Evolutionary conservation across 2,888 invertebrate species (phyloP).

Genomic region (Chymomyza procnemis): DNA sequence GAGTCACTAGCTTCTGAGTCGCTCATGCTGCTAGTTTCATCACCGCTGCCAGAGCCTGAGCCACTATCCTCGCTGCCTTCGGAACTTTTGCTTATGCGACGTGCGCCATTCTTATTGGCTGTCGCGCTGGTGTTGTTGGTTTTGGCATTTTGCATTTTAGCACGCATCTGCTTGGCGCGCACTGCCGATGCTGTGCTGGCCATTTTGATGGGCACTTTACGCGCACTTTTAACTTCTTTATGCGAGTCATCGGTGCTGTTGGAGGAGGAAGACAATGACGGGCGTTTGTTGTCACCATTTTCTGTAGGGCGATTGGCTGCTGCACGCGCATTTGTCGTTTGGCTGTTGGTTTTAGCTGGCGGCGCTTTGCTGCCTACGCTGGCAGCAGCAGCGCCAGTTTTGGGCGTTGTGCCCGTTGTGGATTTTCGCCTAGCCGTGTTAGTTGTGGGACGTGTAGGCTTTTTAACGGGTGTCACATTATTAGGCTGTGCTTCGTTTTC

Average conservation of each 20-base stretch:
- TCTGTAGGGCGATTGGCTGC: slow-evolving; percentile 21
- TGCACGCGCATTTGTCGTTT: slow-evolving; percentile 9
- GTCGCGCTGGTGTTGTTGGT: slow-evolving; percentile 31
- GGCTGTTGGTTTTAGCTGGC: neutral
- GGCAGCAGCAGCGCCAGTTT: slow-evolving; percentile 9
- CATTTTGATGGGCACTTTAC: slow-evolving; percentile 65
- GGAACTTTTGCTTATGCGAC: slow-evolving; percentile 57
- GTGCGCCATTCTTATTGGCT: slow-evolving; percentile 35
- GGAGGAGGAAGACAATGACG: slow-evolving; percentile 60
- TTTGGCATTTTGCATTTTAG: slow-evolving; percentile 41
- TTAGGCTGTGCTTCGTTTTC: slow-evolving; percentile 78
- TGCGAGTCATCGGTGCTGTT: slow-evolving; percentile 63
- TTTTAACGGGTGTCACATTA: slow-evolving; percentile 64
- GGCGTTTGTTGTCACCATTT: slow-evolving; percentile 56
- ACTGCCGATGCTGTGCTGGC: slow-evolving; percentile 62
- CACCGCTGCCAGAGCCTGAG: slow-evolving; percentile 53
- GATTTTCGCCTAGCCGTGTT: slow-evolving; percentile 28
- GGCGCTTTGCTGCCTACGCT: slow-evolving; percentile 22
- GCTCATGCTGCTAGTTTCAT: slow-evolving; percentile 53
- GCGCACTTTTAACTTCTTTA: slow-evolving; percentile 52
- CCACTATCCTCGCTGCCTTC: slow-evolving; percentile 72
- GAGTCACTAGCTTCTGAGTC: slow-evolving; percentile 67
- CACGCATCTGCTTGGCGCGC: slow-evolving; percentile 59
- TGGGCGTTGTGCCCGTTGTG: slow-evolving; percentile 32
- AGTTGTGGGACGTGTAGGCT: slow-evolving; percentile 42